Base-by-base conservation (phyloP, 2,797 vertebrate species). In the Hephaestus fuliginosus region DNA sequence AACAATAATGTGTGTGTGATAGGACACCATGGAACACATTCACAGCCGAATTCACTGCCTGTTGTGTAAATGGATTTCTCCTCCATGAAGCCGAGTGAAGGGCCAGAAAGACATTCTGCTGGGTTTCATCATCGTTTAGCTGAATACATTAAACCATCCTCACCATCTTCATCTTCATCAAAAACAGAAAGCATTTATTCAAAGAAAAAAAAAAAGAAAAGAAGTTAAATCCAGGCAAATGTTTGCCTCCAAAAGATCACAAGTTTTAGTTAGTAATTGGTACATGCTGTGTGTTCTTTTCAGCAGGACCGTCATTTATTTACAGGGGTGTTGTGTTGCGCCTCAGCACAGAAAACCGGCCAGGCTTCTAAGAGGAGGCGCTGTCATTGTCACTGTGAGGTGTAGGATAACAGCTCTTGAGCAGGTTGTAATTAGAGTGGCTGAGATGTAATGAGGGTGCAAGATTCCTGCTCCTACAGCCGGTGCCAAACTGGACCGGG, bases 401-500 rank as follows among this genome's bases (percentile, higher is more conserved):
- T 96, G 95, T 96, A 94, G 94, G 94, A 95, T 96, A 95, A 96
- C 95, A 90, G 94, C 94, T 95, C 95, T 95, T 95, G 92, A 96
- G 94, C 93, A 96, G 93, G 92, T 95, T 96, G 95, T 96, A 96
- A 96, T 96, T 96, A 96, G 95, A 96, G 95, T 95, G 95, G 94
- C 92, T 92, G 92, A 94, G 94, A 91, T 96, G 95, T 96, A 96
- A 96, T 96, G 95, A 96, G 95, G 95, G 95, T 96, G 95, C 95
- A 95, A 93, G 95, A 96, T 96, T 96, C 95, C 95, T 88, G 89
- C 88, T 89, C 86, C 80, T 74, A 92, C 85, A 83, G 83, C 91
- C 71, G 25, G 86, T 95, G 95, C 95, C 95, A 96, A 95, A 92
- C 89, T 87, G 92, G 93, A 95, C 93, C 66, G 33, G 69, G 89